Conservation (phyloP, 1,140 invertebrate genomes). For the Xylocopa sonorina region DNA sequence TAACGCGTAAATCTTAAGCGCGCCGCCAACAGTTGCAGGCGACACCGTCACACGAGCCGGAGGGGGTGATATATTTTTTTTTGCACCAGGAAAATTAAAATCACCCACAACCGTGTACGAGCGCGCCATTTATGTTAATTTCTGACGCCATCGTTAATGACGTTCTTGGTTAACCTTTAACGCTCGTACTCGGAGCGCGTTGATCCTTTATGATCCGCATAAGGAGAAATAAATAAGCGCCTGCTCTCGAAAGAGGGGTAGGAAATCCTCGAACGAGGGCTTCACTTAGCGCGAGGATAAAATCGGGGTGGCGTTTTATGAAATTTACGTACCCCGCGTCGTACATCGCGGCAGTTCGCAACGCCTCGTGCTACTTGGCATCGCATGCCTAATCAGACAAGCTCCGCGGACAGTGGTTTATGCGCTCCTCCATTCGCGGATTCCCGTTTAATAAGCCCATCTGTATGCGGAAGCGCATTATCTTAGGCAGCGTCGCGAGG, state of each 20-base stretch:
- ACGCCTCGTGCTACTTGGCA: constrained; percentile 10
- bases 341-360: neutral
- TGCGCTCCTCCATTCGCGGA: constrained; percentile 52
- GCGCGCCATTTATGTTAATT: too few species aligned
- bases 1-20: neutral
- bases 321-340: constrained; percentile 30
- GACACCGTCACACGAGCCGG: neutral
- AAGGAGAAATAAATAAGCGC: too few species aligned
- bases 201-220: too few species aligned
- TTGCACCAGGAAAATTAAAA: too few species aligned
- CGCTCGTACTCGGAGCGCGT: too few species aligned
- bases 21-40: neutral
- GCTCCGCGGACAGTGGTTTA: constrained; percentile 57
- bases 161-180: too few species aligned
- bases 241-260: too few species aligned
- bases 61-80: neutral
- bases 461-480: constrained; percentile 63
- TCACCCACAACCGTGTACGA: neutral
- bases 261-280: neutral
- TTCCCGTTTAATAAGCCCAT: constrained; percentile 66
- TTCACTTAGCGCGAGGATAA: neutral
- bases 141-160: too few species aligned
- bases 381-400: constrained; percentile 64
- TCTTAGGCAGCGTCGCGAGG: constrained; percentile 38
- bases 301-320: constrained; percentile 39